Evolutionary conservation across 2,113 vertebrate species (phyloP).

Genomic region (Sporophila hypoxantha): DNA sequence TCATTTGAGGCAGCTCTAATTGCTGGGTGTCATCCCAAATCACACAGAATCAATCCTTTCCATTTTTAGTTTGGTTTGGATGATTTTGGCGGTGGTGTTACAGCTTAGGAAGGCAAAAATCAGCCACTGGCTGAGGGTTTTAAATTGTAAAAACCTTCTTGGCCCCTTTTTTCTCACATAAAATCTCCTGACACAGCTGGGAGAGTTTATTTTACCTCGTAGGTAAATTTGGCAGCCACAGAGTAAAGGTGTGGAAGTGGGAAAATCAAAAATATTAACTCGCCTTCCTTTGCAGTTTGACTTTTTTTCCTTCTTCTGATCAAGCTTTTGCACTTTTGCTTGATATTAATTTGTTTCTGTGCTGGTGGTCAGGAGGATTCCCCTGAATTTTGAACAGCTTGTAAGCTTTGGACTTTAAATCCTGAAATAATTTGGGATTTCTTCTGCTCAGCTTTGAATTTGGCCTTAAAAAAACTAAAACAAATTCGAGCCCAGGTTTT

Average conservation of each 20-base stretch:
- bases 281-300: slow-evolving; percentile 27
- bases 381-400: background rate
- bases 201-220: background rate
- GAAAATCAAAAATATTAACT: slow-evolving; percentile 16
- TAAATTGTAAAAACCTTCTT: slow-evolving; percentile 3
- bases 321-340: slow-evolving; percentile 28
- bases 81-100: background rate
- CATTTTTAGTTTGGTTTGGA: background rate
- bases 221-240: slow-evolving; percentile 13
- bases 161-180: background rate
- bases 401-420: background rate
- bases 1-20: background rate
- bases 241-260: background rate
- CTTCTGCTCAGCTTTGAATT: background rate
- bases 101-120: slow-evolving; percentile 1
- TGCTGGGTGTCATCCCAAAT: background rate
- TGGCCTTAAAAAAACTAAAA: background rate
- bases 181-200: slow-evolving; percentile 6
- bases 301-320: background rate
- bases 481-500: background rate
- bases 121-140: slow-evolving; percentile 1
- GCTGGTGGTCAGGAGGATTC: background rate
- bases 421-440: background rate
- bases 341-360: background rate
- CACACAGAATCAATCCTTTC: background rate